Conservation (phyloP, 2,113 vertebrate species). For the Candoia aspera region DNA sequence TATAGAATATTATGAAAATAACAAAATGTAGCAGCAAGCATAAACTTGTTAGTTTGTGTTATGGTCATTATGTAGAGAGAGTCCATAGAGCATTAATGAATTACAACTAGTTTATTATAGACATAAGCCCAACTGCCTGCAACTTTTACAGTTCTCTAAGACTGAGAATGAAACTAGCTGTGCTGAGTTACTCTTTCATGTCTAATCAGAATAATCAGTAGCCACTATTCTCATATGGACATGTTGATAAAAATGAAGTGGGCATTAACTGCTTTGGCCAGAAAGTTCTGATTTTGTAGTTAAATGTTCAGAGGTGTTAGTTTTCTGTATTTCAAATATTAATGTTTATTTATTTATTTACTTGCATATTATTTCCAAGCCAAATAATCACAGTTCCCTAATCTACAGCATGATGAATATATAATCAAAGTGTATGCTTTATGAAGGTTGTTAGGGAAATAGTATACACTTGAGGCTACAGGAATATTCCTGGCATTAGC, state of each 20-base stretch:
- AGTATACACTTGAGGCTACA: slow-evolving; percentile 13
- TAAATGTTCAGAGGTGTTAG: neutral
- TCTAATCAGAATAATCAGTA: neutral
- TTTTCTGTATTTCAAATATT: neutral
- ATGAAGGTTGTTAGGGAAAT: neutral
- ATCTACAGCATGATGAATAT: neutral
- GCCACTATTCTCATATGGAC: neutral
- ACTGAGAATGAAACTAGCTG: neutral
- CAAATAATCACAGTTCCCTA: neutral
- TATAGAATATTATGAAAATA: neutral
- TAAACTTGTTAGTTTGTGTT: neutral
- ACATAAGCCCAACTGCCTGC: neutral
- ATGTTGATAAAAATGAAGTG: neutral
- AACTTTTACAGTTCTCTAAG: neutral
- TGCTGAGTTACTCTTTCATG: neutral
- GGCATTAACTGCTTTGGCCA: neutral
- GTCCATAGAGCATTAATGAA: neutral
- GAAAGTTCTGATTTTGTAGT: neutral
- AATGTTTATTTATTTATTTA: neutral
- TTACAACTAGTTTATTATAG: neutral
- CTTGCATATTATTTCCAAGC: neutral
- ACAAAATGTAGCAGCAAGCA: neutral
- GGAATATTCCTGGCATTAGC: slow-evolving; percentile 12
- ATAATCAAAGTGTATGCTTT: neutral
- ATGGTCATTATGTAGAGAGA: neutral